phyloP scores from a whole-genome alignment of 53 echinoderm and acorn worm genomes.

The Henricia sp. region DNA sequence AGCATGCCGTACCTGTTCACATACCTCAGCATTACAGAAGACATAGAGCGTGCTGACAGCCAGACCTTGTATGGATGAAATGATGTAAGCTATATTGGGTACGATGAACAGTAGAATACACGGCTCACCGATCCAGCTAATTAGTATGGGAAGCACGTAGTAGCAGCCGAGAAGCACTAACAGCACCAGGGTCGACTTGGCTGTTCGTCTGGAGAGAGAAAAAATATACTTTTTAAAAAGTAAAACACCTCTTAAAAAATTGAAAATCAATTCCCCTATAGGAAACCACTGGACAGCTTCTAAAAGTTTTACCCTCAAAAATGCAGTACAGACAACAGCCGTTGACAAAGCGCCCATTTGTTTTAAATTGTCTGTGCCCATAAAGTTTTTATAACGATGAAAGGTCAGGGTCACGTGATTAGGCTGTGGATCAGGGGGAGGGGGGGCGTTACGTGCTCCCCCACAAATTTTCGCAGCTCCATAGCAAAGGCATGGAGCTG shows the following conservation, averaged over 20 bases:
- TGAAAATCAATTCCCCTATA: no score
- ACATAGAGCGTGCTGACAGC: slow-evolving; percentile 54
- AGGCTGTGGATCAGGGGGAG: no score
- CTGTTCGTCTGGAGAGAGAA: slow-evolving; percentile 15
- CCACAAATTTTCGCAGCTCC: no score
- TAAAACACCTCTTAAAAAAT: no score
- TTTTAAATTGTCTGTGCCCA: no score
- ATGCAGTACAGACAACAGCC: no score
- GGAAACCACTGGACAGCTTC: not conserved
- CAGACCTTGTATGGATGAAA: slow-evolving; percentile 37
- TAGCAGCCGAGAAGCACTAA: slow-evolving; percentile 41
- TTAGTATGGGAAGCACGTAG: slow-evolving; percentile 34
- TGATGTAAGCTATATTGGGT: not conserved
- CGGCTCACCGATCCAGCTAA: not conserved
- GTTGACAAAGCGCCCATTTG: no score
- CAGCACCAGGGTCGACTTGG: slow-evolving; percentile 40
- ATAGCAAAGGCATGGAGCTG: no score
- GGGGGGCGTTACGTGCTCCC: no score
- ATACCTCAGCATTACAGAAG: slow-evolving; percentile 51
- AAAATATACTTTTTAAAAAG: not conserved
- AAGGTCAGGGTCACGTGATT: no score
- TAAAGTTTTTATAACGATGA: no score
- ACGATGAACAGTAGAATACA: slow-evolving; percentile 25
- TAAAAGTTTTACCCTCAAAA: no score
- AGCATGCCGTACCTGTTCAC: slow-evolving; percentile 36